Evolutionary conservation across 2,113 vertebrate species (phyloP).

Genomic region (Carollia perspicillata): DNA sequence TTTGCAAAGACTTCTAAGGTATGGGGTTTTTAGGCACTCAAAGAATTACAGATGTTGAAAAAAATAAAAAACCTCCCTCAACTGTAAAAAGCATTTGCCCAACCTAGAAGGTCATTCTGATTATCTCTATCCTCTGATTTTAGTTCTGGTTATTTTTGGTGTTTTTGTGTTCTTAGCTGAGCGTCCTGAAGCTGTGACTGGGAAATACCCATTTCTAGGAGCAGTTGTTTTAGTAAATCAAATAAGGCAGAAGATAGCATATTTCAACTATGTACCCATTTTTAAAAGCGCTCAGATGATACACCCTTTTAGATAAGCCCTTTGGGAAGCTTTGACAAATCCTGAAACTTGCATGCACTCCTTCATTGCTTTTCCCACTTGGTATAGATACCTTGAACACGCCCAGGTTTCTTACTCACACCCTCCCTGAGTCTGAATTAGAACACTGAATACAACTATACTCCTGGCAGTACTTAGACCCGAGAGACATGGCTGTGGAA

Average conservation of each 20-base stretch:
- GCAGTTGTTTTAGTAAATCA: background rate
- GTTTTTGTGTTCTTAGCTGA: background rate
- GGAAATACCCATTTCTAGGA: constrained; percentile 50
- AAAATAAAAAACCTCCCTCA: background rate
- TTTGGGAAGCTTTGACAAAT: background rate
- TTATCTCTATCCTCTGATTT: background rate
- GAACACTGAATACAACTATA: background rate
- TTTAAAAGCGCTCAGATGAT: background rate
- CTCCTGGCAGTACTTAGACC: background rate
- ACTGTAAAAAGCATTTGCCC: background rate
- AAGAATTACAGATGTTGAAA: background rate
- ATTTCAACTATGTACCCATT: background rate
- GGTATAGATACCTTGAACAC: background rate
- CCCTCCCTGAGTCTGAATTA: background rate
- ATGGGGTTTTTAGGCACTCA: background rate
- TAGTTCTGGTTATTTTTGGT: background rate
- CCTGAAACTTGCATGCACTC: background rate
- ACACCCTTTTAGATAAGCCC: background rate
- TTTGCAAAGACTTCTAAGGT: background rate
- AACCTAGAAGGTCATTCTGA: background rate
- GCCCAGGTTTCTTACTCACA: background rate
- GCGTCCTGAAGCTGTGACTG: constrained; percentile 32
- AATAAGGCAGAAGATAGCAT: background rate
- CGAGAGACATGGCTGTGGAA: background rate
- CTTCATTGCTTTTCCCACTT: background rate